phyloP scores from a whole-genome alignment of 2,797 vertebrate genomes.

The Epinephelus coioides region DNA sequence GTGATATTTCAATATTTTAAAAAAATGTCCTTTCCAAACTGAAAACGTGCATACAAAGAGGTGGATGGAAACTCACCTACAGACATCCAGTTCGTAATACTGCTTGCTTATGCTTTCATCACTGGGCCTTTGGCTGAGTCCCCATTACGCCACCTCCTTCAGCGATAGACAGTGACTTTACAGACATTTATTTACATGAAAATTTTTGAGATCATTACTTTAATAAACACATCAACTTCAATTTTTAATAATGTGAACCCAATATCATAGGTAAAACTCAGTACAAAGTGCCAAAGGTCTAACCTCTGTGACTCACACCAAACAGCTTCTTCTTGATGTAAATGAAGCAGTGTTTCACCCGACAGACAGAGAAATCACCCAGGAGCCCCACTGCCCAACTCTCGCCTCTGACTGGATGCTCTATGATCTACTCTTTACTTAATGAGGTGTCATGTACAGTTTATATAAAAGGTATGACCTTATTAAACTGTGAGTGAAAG shows the following conservation, averaged over 20 bases:
- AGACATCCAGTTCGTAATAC: no score
- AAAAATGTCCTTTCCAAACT: no score
- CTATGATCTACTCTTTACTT: slow-evolving; percentile 69
- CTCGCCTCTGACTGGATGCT: slow-evolving; percentile 48
- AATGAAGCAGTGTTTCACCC: slow-evolving; percentile 37
- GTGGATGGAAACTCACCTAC: no score
- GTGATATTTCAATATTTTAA: no score
- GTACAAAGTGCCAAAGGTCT: not conserved
- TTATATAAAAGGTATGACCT: slow-evolving; percentile 83
- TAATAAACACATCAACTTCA: no score
- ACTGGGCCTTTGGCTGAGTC: no score
- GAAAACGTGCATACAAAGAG: no score
- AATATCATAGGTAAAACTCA: not conserved
- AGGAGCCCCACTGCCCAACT: slow-evolving; percentile 32
- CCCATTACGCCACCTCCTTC: no score
- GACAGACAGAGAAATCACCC: slow-evolving; percentile 42
- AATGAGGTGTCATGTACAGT: slow-evolving; percentile 84
- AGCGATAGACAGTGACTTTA: no score
- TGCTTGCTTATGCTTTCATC: no score
- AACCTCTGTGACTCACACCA: not conserved
- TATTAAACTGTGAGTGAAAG: slow-evolving; percentile 79
- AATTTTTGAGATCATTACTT: no score
- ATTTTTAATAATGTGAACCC: not conserved
- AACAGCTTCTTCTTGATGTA: slow-evolving; percentile 23
- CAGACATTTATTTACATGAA: no score